Conservation (phyloP, 2,113 vertebrate genomes). For the Bubalus kerabau region DNA sequence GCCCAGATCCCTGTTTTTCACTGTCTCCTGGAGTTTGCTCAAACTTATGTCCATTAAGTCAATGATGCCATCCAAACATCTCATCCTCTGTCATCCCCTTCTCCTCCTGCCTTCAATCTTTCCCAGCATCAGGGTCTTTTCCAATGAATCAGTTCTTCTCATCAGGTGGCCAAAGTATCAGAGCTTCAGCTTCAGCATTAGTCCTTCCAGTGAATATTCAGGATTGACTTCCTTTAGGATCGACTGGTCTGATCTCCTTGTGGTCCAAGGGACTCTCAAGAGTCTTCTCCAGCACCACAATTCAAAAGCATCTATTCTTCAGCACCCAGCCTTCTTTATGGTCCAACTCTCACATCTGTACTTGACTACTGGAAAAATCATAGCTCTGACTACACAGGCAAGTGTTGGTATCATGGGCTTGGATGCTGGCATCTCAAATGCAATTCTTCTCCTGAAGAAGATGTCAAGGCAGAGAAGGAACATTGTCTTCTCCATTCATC, state of each 20-base stretch:
- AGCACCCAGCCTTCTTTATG: not conserved
- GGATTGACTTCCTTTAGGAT: not conserved
- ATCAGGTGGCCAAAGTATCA: not conserved
- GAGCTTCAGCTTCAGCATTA: not conserved
- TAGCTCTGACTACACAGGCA: not conserved
- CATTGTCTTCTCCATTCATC: constrained; percentile 85
- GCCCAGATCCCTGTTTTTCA: not conserved
- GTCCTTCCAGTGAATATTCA: not conserved
- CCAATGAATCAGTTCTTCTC: not conserved
- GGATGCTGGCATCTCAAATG: constrained; percentile 72
- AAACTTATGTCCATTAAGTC: not conserved
- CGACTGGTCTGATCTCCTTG: not conserved
- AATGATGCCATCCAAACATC: not conserved
- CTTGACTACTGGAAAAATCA: not conserved
- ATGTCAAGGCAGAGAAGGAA: constrained; percentile 79
- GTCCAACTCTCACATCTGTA: not conserved
- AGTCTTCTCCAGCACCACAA: not conserved
- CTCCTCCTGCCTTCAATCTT: not conserved
- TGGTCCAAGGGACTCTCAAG: not conserved
- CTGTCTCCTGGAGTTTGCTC: not conserved
- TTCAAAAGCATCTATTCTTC: not conserved
- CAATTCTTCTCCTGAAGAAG: constrained; percentile 71
- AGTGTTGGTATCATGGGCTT: not conserved
- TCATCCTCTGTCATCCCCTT: not conserved
- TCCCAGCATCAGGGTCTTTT: not conserved